These are phyloP conservation scores for Arctocebus calabarensis DNA, from an alignment of 2,797 vertebrate species.

Conservation along the genomic window DNA sequence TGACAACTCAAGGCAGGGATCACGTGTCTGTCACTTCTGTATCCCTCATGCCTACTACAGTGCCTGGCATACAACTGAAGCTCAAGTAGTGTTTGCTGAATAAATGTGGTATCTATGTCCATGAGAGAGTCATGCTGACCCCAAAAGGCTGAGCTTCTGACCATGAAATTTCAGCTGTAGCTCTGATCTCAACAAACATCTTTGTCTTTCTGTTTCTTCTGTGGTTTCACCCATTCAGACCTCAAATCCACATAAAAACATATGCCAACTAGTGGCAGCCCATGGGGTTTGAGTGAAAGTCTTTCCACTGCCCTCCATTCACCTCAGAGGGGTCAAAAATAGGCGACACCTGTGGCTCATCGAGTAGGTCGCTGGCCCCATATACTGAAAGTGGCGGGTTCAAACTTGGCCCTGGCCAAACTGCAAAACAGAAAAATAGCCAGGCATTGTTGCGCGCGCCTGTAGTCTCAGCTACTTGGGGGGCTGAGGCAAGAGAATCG, in stretches of 20 bases:
- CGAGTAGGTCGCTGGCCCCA: no score
- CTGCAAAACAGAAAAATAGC: no score
- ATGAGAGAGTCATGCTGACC: background rate
- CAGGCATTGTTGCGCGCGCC: no score
- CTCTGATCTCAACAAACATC: background rate
- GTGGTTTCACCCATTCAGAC: background rate
- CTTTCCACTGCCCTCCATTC: background rate
- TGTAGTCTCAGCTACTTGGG: no score
- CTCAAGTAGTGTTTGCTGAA: background rate
- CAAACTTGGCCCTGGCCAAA: no score
- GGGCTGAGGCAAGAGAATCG: no score
- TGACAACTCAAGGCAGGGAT: background rate
- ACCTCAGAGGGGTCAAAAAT: background rate
- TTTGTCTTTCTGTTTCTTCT: background rate
- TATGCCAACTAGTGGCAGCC: background rate
- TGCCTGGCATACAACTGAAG: background rate
- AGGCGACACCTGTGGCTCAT: no score
- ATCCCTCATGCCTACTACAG: background rate
- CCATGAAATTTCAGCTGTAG: background rate
- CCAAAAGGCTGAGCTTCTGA: background rate
- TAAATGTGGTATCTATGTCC: background rate
- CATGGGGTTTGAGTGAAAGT: background rate
- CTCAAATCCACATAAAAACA: background rate
- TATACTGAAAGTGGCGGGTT: no score
- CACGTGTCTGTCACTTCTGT: background rate